Evolutionary conservation across 1,140 invertebrate species (phyloP), one percentile per base, ranked within the genome.

Genomic region (Muscidifurax raptorellus): DNA sequence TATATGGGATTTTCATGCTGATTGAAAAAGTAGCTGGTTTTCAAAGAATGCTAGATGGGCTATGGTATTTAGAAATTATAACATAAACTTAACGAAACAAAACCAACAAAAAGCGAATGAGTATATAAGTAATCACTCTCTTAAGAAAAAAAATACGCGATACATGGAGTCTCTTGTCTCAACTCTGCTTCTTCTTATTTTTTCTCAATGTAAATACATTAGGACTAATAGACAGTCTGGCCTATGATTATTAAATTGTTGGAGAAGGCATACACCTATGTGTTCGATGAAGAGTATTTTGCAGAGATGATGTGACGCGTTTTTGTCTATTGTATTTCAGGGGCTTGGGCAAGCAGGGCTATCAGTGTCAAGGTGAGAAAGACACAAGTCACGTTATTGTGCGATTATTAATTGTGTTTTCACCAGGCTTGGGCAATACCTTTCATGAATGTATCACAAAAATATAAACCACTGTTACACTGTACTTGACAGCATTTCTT

Each of bases 301-400:
- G 88, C 91, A 84, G 88, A 90, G 89, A 92, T 87, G 89, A 93
- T 85, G 80, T 93, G 91, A 93, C 90, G 91, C 92, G 92, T 93
- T 92, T 87, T 92, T 93, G 93, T 94, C 93, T 93, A 93, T 95
- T 96, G 94, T 95, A 94, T 96, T 95, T 91, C 95, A 98, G 97
- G 98, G 98, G 98, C 93, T 95, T 99, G 90, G 97, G 98, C 91
- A 99, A 99, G 94, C 99, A 99, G 95, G 99, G 99, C 92, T 99
- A 99, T 95, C 99, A 99, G 94, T 99, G 99, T 96, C 99, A 99
- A 98, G 98, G 98, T 99, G 96, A 95, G 94, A 94, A 92, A 93
- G 91, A 92, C 91, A 92, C 92, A 92, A 92, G 86, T 93, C 92
- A 92, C 91, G 90, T 92, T 93, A 92, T 92, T 92, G 92, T 92